Conservation (phyloP, 2,888 invertebrate species). For the Caenorhabditis wallacei region DNA sequence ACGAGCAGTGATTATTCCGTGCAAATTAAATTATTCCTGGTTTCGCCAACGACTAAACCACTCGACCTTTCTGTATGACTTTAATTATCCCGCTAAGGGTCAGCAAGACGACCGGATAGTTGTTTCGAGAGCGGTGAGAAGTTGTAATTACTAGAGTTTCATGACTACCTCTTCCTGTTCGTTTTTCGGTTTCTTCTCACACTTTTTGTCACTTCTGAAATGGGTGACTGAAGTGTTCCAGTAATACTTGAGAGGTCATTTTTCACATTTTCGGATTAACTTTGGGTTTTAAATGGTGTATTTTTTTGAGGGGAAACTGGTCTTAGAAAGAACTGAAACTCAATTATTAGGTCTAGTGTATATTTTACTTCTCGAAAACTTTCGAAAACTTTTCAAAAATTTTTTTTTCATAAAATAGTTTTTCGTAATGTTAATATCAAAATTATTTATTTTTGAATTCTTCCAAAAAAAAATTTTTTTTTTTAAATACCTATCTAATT, state of each 20-base stretch:
- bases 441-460: too few species aligned
- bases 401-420: too few species aligned
- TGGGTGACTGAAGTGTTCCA: neutral
- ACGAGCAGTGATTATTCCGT: too few species aligned
- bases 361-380: too few species aligned
- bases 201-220: neutral
- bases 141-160: conserved; percentile 49
- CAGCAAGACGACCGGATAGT: conserved; percentile 6
- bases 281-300: too few species aligned
- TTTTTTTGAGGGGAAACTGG: neutral
- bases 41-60: conserved; percentile 10
- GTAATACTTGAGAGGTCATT: too few species aligned
- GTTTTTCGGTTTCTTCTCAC: neutral
- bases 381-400: too few species aligned
- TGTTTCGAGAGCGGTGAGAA: conserved; percentile 27
- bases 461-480: too few species aligned
- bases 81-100: conserved; percentile 28
- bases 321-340: neutral
- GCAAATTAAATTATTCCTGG: neutral
- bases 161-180: neutral
- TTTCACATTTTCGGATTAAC: neutral
- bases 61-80: conserved; percentile 48
- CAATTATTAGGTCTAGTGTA: too few species aligned
- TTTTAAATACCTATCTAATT: too few species aligned
- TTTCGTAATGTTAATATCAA: too few species aligned